Conservation (phyloP, 2,888 invertebrate genomes). For the Thereva unica region DNA sequence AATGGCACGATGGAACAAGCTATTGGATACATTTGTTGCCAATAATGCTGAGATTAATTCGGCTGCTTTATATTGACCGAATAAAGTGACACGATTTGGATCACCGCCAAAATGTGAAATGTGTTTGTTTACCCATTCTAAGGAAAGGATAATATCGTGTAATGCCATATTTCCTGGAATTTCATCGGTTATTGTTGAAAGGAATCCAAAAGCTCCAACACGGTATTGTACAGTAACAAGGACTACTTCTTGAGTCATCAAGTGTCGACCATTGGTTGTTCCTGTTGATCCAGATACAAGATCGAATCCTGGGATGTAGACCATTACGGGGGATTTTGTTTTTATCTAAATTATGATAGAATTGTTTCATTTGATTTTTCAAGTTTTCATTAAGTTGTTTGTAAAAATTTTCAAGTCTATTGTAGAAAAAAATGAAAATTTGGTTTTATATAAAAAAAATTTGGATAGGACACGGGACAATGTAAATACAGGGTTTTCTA, state of each 20-base stretch:
- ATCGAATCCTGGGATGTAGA: slow-evolving; percentile 59
- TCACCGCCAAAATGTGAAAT: slow-evolving; percentile 61
- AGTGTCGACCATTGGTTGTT: slow-evolving; percentile 55
- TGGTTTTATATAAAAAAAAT: too few species aligned
- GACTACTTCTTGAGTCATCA: slow-evolving; percentile 59
- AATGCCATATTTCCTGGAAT: slow-evolving; percentile 63
- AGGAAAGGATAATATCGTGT: slow-evolving; percentile 59
- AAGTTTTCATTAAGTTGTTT: too few species aligned
- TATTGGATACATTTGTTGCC: slow-evolving; percentile 51
- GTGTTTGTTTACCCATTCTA: slow-evolving; percentile 61
- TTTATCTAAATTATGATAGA: neutral
- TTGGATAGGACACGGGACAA: too few species aligned
- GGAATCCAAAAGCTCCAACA: slow-evolving; percentile 61
- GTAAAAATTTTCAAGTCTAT: too few species aligned
- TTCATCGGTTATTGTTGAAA: slow-evolving; percentile 59
- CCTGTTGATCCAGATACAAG: slow-evolving; percentile 55
- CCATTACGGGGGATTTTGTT: slow-evolving; percentile 55
- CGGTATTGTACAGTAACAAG: slow-evolving; percentile 61
- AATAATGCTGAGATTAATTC: slow-evolving; percentile 58
- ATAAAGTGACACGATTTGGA: slow-evolving; percentile 59
- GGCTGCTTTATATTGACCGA: slow-evolving; percentile 63
- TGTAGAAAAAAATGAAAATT: too few species aligned
- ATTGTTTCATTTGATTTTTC: too few species aligned
- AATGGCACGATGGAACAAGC: slow-evolving; percentile 60
- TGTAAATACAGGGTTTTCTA: too few species aligned